These are phyloP conservation scores for Heteromyza rotundicornis DNA, from an alignment of 2,888 invertebrate genomes.

Conservation along the genomic window DNA sequence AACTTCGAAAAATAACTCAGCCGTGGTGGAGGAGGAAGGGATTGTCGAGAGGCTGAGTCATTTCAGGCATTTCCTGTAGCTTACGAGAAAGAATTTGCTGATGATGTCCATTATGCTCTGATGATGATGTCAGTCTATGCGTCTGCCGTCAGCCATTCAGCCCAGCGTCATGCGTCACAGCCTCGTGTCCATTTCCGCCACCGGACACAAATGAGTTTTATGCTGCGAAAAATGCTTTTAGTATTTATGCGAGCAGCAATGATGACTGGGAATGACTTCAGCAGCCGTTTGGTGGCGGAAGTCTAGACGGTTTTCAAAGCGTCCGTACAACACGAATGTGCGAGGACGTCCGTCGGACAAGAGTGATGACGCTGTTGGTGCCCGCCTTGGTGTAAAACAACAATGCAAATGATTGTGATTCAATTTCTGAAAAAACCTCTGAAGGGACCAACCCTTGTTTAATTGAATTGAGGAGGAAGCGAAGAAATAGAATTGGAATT, in stretches of 20 bases:
- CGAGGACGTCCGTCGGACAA: too few species aligned
- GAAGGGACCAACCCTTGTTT: neutral
- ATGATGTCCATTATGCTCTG: too few species aligned
- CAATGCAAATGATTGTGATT: neutral
- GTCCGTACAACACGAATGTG: too few species aligned
- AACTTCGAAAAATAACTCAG: too few species aligned
- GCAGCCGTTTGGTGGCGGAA: neutral
- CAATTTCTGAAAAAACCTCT: neutral
- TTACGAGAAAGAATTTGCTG: neutral
- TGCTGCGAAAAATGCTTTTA: neutral
- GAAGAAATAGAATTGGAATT: too few species aligned
- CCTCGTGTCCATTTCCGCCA: conserved; percentile 1
- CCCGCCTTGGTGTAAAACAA: neutral
- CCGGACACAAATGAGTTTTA: neutral
- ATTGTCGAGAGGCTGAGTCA: neutral
- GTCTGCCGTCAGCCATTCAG: neutral
- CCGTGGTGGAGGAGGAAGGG: neutral
- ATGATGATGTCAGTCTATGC: neutral
- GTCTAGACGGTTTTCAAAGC: neutral
- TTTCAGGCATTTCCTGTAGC: neutral
- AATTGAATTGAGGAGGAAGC: too few species aligned
- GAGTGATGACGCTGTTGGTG: neutral
- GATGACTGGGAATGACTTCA: neutral
- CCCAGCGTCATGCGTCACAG: neutral
- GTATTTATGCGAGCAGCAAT: neutral